These are phyloP conservation scores for Trinorchestia longiramus DNA, from an alignment of 1,140 invertebrate genomes.

Conservation along the genomic window DNA sequence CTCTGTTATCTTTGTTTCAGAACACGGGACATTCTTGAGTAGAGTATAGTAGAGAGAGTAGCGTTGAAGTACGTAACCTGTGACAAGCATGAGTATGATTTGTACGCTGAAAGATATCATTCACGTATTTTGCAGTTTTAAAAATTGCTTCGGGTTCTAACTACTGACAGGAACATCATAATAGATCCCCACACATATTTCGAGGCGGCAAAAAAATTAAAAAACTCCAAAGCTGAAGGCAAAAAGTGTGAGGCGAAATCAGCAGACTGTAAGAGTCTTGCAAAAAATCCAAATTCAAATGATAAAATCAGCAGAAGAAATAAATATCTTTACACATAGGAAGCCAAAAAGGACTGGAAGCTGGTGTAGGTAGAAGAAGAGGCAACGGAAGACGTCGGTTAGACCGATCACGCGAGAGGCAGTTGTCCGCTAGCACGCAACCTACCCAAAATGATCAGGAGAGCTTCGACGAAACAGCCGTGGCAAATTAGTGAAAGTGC, in stretches of 20 bases:
- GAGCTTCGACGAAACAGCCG: background rate
- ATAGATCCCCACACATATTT: background rate
- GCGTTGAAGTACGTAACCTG: too few relatives aligned
- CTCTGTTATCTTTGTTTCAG: too few relatives aligned
- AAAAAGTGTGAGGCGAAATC: background rate
- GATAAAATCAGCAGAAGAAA: background rate
- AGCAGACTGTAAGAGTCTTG: background rate
- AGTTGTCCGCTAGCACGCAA: background rate
- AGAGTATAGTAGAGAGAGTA: too few relatives aligned
- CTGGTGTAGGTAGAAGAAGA: background rate
- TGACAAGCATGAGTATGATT: background rate
- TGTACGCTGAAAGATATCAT: background rate
- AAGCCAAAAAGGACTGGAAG: background rate
- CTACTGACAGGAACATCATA: background rate
- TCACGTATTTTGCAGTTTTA: background rate
- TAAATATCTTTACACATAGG: background rate
- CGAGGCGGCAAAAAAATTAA: background rate
- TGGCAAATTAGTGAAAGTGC: constrained; percentile 42
- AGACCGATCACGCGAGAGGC: constrained; percentile 16
- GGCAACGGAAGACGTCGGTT: constrained; percentile 35
- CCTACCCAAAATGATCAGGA: background rate
- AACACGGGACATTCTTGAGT: too few relatives aligned
- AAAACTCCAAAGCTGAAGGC: background rate
- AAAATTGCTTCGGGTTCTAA: background rate
- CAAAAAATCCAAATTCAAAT: background rate